These are phyloP conservation scores for Hippoglossus stenolepis DNA, from an alignment of 2,113 vertebrate genomes.

Conservation along the genomic window DNA sequence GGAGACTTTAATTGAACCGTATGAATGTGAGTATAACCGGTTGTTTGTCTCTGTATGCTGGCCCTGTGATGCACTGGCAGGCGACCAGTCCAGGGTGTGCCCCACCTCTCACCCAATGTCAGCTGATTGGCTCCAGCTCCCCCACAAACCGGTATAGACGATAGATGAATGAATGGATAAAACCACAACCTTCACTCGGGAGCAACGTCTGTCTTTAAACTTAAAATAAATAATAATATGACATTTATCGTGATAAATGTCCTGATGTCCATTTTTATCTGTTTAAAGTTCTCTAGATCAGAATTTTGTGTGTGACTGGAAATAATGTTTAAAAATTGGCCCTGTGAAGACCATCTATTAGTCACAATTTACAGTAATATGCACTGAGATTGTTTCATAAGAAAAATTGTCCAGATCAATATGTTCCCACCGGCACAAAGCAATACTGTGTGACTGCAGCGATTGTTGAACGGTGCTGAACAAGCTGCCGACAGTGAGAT, in stretches of 20 bases:
- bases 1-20: no score
- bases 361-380: background rate
- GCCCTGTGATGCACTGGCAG: no score
- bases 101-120: no score
- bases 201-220: background rate
- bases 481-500: conserved; percentile 33
- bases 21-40: no score
- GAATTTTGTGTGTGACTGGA: background rate
- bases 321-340: background rate
- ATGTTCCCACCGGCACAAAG: conserved; percentile 23
- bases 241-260: no score
- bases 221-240: no score
- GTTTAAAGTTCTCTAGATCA: no score
- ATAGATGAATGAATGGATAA: background rate
- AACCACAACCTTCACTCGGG: background rate
- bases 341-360: background rate
- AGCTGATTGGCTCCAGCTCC: no score
- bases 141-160: background rate
- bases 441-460: conserved; percentile 16
- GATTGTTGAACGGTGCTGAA: conserved; percentile 1
- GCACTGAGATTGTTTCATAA: conserved; percentile 8
- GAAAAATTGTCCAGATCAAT: background rate
- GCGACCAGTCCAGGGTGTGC: no score
- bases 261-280: no score
- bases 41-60: no score